Evolutionary conservation across 1,140 invertebrate genomes (phyloP).

Genomic region (Tetramorium parvispinum): DNA sequence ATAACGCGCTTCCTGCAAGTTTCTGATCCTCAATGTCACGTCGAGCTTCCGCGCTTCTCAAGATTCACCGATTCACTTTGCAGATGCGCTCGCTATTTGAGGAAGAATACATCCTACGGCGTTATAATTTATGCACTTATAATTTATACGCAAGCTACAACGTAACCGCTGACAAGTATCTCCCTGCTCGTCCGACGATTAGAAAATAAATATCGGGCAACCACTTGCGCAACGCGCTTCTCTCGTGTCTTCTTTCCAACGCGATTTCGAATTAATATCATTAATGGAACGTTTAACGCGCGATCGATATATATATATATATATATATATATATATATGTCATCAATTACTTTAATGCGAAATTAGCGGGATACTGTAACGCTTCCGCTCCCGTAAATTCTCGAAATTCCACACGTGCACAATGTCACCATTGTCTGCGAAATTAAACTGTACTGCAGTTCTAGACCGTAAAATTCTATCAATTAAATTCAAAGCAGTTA

Average conservation of each 20-base stretch:
- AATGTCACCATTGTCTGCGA: neutral
- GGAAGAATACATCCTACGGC: neutral
- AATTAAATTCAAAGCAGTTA: neutral
- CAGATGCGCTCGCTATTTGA: neutral
- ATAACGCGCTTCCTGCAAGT: neutral
- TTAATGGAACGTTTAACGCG: neutral
- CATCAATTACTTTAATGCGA: conserved; percentile 9
- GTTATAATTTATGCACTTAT: neutral
- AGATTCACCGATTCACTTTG: neutral
- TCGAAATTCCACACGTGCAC: conserved; percentile 8
- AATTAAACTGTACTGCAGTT: neutral
- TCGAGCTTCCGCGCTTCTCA: neutral
- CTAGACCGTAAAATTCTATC: neutral
- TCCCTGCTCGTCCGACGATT: neutral
- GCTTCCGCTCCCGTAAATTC: neutral
- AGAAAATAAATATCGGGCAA: neutral
- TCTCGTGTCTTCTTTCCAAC: neutral
- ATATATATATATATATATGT: neutral
- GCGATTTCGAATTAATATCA: neutral
- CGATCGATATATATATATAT: too few relatives aligned
- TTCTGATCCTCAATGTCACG: neutral
- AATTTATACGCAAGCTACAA: neutral
- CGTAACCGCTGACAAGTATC: neutral
- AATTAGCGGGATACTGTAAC: neutral
- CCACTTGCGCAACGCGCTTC: neutral